Conservation (phyloP, 2,113 vertebrate species). For the Argyrosomus japonicus region DNA sequence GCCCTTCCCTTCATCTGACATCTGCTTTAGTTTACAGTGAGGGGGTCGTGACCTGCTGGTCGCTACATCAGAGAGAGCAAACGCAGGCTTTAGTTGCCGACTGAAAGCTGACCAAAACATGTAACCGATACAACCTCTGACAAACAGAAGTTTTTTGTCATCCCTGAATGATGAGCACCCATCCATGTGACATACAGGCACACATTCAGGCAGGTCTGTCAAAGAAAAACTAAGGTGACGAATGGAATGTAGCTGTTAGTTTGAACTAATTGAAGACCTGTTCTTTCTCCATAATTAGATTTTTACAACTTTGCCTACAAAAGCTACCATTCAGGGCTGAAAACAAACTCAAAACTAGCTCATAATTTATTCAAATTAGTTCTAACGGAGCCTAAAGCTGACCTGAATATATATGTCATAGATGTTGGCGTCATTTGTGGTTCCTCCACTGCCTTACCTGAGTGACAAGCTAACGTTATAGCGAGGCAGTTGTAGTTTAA, state of each 20-base stretch:
- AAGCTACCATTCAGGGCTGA: background rate
- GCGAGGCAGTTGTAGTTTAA: background rate
- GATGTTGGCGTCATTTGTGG: background rate
- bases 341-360: no score
- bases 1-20: constrained; percentile 58
- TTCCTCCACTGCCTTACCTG: background rate
- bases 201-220: background rate
- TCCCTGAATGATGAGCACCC: background rate
- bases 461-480: background rate
- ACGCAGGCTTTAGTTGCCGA: constrained; percentile 37
- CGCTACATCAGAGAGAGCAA: constrained; percentile 46
- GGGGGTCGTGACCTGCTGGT: constrained; percentile 46
- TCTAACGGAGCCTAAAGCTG: background rate
- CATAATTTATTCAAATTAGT: no score
- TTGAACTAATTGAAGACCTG: background rate
- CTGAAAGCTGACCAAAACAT: constrained; percentile 41
- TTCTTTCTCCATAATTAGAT: background rate
- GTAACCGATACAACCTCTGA: constrained; percentile 32
- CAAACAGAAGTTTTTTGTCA: background rate
- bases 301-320: background rate
- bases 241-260: background rate
- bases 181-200: background rate
- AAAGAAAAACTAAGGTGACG: constrained; percentile 14
- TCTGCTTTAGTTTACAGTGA: constrained; percentile 75
- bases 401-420: background rate